Evolutionary conservation across 1,140 invertebrate genomes (phyloP), one percentile per base, ranked within the genome.

Genomic region (Lycorma delicatula): DNA sequence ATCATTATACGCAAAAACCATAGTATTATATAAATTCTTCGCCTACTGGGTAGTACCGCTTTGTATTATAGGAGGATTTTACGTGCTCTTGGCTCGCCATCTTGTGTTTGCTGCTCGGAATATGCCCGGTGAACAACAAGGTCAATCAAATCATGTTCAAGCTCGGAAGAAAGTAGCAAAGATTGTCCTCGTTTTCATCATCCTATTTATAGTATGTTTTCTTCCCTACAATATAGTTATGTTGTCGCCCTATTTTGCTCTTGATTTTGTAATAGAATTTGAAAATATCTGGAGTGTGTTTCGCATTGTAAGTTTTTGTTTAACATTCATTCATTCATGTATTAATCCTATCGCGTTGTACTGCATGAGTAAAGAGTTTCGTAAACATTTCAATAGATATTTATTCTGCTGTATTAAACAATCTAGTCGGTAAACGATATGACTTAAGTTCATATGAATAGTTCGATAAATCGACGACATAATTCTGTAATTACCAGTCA

Each of bases 341-440:
- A 85, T 95, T 58, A 96, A 96, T 75, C 93, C 93, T 0, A 86
- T 95, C 23, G 91, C 91, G 0, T 76, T 97, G 4, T 96, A 95
- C 68, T 93, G 90, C 70, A 84, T 96, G 56, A 94, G 90, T 64
- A 87, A 89, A 3, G 88, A 91, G 16, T 97, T 96, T 75, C 81
- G 91, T 4, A 78, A 80, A 61, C 86, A 92, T 74, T 97, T 93
- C 77, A 93, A 96, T 73, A 77, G 84, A 18, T 91, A 94, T 72
- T 76, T 96, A 13, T 93, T 91, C 73, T 93, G 88, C 67, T 83
- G 81, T 31, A 49, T 58, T 16, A 18, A 25, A 1, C 1, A 46
- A 20, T 41, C 25, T 23, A 31, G 7, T 13, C 31, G 28, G 7
- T 20, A 20, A 9, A 52, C n/a, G 65, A 66, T 20, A 23, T 66